These are phyloP conservation scores for Oxyura jamaicensis DNA, from an alignment of 2,113 vertebrate species.

Conservation along the genomic window DNA sequence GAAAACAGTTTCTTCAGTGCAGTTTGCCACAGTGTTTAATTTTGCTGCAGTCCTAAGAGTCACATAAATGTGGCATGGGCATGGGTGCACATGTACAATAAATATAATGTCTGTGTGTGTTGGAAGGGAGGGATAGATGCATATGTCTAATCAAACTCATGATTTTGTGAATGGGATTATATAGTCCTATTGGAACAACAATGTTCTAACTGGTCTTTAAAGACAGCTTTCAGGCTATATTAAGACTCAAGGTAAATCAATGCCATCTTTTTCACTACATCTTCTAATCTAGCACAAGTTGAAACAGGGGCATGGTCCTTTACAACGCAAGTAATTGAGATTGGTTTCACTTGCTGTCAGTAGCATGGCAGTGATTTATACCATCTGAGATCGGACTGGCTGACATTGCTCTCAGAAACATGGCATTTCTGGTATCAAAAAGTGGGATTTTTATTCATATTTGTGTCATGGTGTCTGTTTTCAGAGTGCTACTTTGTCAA, in stretches of 20 bases:
- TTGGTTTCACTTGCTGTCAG: neutral
- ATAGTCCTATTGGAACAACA: neutral
- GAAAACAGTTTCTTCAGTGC: neutral
- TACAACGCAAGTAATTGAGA: neutral
- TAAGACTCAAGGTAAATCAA: neutral
- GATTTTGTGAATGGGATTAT: neutral
- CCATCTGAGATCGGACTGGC: neutral
- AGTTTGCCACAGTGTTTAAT: neutral
- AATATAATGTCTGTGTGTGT: neutral
- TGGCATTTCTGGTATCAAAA: neutral
- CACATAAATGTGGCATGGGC: neutral
- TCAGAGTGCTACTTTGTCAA: constrained; percentile 1
- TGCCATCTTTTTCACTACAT: neutral
- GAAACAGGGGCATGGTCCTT: neutral
- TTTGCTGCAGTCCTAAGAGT: neutral
- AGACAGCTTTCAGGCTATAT: neutral
- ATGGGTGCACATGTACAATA: neutral
- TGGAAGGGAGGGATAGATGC: neutral
- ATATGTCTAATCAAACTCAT: neutral
- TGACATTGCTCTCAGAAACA: neutral
- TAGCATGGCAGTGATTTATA: neutral
- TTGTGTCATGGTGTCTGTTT: neutral
- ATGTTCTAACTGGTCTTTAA: neutral
- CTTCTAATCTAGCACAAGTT: neutral
- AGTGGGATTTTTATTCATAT: neutral